These are phyloP conservation scores for Crioceris asparagi DNA, from an alignment of 2,888 invertebrate genomes.

Conservation along the genomic window DNA sequence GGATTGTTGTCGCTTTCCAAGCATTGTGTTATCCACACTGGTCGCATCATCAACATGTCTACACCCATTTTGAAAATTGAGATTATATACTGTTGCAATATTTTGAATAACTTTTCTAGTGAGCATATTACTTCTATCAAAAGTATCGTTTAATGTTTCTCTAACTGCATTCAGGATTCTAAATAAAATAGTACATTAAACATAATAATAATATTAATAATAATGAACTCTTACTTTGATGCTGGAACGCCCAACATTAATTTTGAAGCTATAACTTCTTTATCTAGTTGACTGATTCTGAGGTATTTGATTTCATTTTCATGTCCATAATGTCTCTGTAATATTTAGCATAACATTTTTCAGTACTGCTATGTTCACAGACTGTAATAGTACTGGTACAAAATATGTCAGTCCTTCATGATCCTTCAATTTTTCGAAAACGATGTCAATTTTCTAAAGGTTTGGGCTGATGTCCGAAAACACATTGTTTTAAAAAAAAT, in stretches of 20 bases:
- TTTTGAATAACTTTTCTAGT: slow-evolving; percentile 6
- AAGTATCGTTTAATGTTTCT: slow-evolving; percentile 2
- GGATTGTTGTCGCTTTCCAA: slow-evolving; percentile 4
- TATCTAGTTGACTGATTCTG: background rate
- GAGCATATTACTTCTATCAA: slow-evolving; percentile 1
- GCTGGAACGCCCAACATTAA: too few species aligned
- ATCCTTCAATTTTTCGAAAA: too few species aligned
- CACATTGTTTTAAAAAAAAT: background rate
- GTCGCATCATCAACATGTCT: slow-evolving; percentile 6
- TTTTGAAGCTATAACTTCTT: too few species aligned
- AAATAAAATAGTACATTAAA: too few species aligned
- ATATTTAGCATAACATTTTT: slow-evolving; percentile 2
- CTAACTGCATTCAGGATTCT: slow-evolving; percentile 4
- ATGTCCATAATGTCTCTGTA: slow-evolving; percentile 4
- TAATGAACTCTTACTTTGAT: too few species aligned
- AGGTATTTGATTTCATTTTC: slow-evolving; percentile 2
- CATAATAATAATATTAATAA: too few species aligned
- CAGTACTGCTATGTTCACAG: slow-evolving; percentile 2
- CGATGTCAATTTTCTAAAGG: background rate
- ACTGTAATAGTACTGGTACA: slow-evolving; percentile 3
- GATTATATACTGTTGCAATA: slow-evolving; percentile 2
- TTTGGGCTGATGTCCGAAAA: background rate
- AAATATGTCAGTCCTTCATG: slow-evolving; percentile 3
- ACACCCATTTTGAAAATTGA: slow-evolving; percentile 5
- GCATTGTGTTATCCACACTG: slow-evolving; percentile 7